Percentiles rank a stretch among this genome's conserved stretches.
Conservation (phyloP, 2,888 invertebrate species). For the Phoenoteleia sp. region DNA sequence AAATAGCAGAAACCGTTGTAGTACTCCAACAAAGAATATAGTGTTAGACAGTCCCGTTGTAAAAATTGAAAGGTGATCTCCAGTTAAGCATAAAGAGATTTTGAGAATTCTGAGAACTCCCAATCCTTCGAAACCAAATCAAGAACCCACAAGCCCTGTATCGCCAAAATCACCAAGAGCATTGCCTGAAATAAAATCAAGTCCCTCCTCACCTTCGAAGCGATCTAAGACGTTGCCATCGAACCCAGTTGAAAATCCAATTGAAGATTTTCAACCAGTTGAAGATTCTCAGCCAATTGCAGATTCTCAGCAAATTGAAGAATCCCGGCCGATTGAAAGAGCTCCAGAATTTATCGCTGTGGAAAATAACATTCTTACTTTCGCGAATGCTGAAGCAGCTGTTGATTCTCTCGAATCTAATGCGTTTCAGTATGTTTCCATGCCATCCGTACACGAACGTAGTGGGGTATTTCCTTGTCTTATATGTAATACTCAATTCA, state of each 20-base stretch:
- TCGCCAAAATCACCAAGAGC: background rate
- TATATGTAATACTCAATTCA: conserved; percentile 60
- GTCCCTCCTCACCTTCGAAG: background rate
- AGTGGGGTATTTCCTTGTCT: conserved; percentile 40
- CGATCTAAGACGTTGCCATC: background rate
- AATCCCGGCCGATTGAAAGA: background rate
- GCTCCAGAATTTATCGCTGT: background rate
- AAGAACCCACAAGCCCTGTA: background rate
- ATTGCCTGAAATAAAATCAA: background rate
- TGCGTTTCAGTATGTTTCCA: background rate
- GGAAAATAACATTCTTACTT: background rate
- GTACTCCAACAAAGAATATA: no score
- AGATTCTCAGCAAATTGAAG: no score
- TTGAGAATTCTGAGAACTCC: background rate
- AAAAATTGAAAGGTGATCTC: conserved; percentile 41
- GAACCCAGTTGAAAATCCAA: background rate
- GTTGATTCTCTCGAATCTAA: background rate
- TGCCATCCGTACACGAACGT: background rate
- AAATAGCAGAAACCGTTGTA: no score
- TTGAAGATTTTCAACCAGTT: background rate
- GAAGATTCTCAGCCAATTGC: background rate
- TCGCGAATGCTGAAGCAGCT: background rate
- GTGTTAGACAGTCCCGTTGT: conserved; percentile 23
- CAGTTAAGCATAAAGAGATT: conserved; percentile 9
- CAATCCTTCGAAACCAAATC: background rate